Conservation (phyloP, 92 coral and sea anemone genomes). For the Zoanthus gigantus region DNA sequence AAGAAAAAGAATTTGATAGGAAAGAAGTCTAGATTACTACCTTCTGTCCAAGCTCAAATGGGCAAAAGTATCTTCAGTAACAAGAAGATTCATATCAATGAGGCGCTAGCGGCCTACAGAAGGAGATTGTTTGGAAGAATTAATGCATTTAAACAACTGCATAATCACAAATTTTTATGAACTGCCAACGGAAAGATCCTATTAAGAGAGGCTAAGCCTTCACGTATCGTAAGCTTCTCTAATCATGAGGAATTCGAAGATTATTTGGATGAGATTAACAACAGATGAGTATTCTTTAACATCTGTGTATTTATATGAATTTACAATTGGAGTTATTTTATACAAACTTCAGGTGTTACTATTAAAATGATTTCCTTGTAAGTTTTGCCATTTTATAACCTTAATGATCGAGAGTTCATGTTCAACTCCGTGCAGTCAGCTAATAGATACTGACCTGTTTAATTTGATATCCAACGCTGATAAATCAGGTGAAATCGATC, state of each 20-base stretch:
- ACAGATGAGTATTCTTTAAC: slow-evolving; percentile 3
- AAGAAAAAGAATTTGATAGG: slow-evolving; percentile 9
- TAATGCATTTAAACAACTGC: slow-evolving; percentile 3
- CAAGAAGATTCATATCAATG: slow-evolving; percentile 45
- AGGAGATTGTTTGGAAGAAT: slow-evolving; percentile 15
- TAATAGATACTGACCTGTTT: slow-evolving; percentile 23
- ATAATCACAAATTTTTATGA: slow-evolving; percentile 31
- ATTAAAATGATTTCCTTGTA: not conserved
- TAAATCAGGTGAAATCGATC: slow-evolving; percentile 48
- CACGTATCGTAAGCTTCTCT: not conserved
- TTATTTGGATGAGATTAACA: not conserved
- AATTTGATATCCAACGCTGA: slow-evolving; percentile 30
- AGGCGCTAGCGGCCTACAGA: slow-evolving; percentile 20
- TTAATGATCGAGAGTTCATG: slow-evolving; percentile 27
- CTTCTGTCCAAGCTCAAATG: slow-evolving; percentile 40
- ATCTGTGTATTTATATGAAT: not conserved
- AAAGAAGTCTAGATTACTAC: slow-evolving; percentile 20
- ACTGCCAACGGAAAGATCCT: slow-evolving; percentile 45
- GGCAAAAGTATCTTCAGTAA: slow-evolving; percentile 18
- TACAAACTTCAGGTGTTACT: not conserved
- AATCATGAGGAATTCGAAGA: slow-evolving; percentile 7
- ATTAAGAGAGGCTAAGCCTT: slow-evolving; percentile 39
- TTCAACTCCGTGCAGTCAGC: slow-evolving; percentile 20
- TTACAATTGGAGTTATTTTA: not conserved
- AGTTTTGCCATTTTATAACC: not conserved